These are phyloP conservation scores for Ovis aries DNA, from an alignment of 2,113 vertebrate genomes.

Conservation along the genomic window DNA sequence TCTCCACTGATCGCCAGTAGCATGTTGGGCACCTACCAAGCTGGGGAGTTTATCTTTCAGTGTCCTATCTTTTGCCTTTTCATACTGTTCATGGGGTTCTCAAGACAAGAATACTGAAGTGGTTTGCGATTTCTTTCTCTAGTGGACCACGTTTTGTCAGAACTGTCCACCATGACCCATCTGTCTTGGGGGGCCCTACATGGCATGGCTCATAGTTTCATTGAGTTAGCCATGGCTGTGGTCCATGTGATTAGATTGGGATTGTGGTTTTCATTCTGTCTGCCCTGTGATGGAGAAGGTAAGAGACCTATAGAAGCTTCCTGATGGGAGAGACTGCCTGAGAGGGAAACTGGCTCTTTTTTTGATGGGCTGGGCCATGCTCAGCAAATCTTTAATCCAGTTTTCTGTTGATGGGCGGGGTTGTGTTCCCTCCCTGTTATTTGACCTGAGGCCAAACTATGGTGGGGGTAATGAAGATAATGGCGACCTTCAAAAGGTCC, in stretches of 20 bases:
- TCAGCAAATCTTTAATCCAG: background rate
- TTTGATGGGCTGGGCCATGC: background rate
- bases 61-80: background rate
- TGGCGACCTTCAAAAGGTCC: background rate
- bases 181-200: background rate
- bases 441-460: background rate
- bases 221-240: background rate
- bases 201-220: background rate
- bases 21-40: background rate
- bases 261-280: background rate
- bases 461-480: background rate
- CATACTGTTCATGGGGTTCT: background rate
- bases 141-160: background rate
- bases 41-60: background rate
- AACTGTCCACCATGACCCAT: background rate
- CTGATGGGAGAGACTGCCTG: background rate
- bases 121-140: background rate
- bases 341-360: background rate
- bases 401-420: background rate
- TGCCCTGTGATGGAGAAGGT: background rate
- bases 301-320: background rate
- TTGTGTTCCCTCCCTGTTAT: background rate
- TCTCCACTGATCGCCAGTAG: background rate
- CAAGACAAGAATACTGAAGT: background rate
- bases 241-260: background rate